These are phyloP conservation scores for Meiosimyza platycephala DNA, from an alignment of 2,888 invertebrate genomes.

Conservation along the genomic window DNA sequence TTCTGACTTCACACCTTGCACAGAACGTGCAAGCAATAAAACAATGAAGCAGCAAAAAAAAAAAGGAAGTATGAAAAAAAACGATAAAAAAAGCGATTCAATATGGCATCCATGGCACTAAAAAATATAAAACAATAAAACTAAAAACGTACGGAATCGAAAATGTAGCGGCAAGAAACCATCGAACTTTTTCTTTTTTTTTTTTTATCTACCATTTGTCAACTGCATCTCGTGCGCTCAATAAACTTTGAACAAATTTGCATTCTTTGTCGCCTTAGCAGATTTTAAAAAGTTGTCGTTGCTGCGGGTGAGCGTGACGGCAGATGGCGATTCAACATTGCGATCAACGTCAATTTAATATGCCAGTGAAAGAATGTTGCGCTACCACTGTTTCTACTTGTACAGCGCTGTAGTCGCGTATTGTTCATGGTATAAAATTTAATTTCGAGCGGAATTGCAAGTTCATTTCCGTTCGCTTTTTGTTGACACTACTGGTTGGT, in stretches of 20 bases:
- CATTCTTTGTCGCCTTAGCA: constrained; percentile 44
- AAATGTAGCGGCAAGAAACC: not conserved
- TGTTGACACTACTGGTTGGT: no score
- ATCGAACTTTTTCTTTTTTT: constrained; percentile 45
- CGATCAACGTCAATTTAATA: constrained; percentile 13
- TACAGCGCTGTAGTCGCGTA: not conserved
- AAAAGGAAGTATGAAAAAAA: not conserved
- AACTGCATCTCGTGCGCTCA: constrained; percentile 55
- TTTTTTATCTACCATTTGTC: constrained; percentile 46
- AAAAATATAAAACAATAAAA: constrained; percentile 7
- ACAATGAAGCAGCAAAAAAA: not conserved
- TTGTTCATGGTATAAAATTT: not conserved
- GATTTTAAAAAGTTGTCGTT: no score
- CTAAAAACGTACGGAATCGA: not conserved
- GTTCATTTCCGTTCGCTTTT: no score
- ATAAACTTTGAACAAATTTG: constrained; percentile 61
- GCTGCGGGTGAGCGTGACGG: not conserved
- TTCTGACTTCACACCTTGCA: not conserved
- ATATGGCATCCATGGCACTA: no score
- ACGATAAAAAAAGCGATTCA: not conserved
- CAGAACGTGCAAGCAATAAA: not conserved
- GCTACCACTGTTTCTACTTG: not conserved
- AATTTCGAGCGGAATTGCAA: no score
- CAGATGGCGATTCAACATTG: not conserved
- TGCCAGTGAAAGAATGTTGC: not conserved